Base-by-base conservation (phyloP, 2,888 invertebrate genomes). In the Watsonalla cultraria region DNA sequence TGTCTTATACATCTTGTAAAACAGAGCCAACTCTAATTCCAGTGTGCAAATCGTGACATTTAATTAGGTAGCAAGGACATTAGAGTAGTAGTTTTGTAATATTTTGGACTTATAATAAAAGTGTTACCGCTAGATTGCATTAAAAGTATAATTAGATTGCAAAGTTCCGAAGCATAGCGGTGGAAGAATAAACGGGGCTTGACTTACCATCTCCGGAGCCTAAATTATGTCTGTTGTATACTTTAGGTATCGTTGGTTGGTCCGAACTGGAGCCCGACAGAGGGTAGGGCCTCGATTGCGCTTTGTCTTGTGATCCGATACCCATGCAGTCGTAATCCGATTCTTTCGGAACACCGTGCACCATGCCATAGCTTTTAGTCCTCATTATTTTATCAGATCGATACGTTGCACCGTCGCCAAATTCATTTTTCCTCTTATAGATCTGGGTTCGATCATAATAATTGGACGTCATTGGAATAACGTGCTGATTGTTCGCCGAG, bases 381-480 rank as follows among this genome's bases (percentile, higher is more conserved):
- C 90, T 74, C 87, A 90, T 87, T 46, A 90, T 83, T 73, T 90
- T 90, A 51, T 90, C 88, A 1, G 80, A 79, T 60, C 87, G 82
- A 53, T 86, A 90, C 2, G 79, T 66, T 0, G 86, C 77, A 0
- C 81, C 77, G 57, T 89, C 88, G 2, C 82, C 82, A 54, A 86
- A 90, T 42, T 90, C 87, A 59, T 83, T 85, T 59, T 90, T 90
- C 54, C 90, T 72, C 60, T 90, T 90, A 62, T 84, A 88, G 0
- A 72, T 62, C 6, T 82, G 86, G 6, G 73, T 59, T 15, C 89
- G 75, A 15, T 90, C 89, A 63, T 86, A 90, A 60, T 88, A 86
- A 61, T 78, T 82, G 5, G 86, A 73, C 5, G 84, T 68, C 68
- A 84, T 77, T 0, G 87, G 84, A 61, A 86, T 71, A 2, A 75